These are phyloP conservation scores for Xylocopa sonorina DNA, from an alignment of 1,140 invertebrate genomes.

Conservation along the genomic window DNA sequence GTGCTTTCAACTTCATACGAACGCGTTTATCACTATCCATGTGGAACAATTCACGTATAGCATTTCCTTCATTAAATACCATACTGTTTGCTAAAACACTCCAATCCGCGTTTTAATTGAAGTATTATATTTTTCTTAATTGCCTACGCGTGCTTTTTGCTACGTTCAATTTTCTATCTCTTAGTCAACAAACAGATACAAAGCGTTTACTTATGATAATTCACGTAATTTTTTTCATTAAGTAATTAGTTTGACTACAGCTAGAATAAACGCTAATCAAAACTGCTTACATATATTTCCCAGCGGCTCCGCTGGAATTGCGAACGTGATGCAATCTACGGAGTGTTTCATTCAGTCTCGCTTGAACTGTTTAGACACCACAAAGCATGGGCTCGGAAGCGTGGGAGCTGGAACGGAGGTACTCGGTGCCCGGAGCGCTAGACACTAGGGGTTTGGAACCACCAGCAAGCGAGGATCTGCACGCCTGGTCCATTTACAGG, in stretches of 20 bases:
- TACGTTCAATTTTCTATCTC: not conserved
- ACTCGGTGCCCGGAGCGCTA: conserved; percentile 90
- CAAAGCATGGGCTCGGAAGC: conserved; percentile 81
- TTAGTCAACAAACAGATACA: not conserved
- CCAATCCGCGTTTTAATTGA: not conserved
- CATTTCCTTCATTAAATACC: not conserved
- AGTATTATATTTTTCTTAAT: not conserved
- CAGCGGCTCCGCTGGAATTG: not conserved
- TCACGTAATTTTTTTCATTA: too few relatives aligned
- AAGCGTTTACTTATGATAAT: not conserved
- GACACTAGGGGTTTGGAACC: conserved; percentile 84
- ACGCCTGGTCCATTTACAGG: conserved; percentile 98
- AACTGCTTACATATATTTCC: not conserved
- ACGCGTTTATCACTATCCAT: not conserved
- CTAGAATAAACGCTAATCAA: not conserved
- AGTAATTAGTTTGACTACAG: too few relatives aligned
- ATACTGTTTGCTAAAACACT: not conserved
- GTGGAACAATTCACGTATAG: not conserved
- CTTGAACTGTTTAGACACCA: conserved; percentile 44
- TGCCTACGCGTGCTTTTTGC: not conserved
- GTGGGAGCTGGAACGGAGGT: conserved; percentile 88
- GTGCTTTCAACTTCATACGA: not conserved
- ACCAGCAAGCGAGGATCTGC: conserved; percentile 92
- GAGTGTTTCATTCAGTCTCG: conserved; percentile 8
- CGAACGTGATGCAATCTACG: not conserved